These are phyloP conservation scores for Ameiurus melas DNA, from an alignment of 2,113 vertebrate species.

Conservation along the genomic window DNA sequence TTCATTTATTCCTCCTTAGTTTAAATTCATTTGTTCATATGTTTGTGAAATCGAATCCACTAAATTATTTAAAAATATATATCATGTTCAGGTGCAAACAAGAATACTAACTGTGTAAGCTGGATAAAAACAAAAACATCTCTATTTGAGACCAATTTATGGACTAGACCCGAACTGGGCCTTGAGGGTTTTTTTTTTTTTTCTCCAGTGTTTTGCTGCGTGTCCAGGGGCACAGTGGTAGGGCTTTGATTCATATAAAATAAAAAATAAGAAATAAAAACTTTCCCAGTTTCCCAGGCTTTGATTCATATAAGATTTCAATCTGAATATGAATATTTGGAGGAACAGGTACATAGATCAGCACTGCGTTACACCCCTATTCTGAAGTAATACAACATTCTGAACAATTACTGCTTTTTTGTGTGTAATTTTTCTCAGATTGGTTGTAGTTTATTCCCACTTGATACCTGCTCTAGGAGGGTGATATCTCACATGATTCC, in stretches of 20 bases:
- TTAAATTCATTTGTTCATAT: not conserved
- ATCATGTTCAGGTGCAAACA: not conserved
- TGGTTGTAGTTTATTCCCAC: not conserved
- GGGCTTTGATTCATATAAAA: not conserved
- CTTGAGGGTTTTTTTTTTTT: not conserved
- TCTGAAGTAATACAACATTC: not conserved
- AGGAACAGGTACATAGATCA: not conserved
- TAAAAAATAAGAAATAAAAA: not conserved
- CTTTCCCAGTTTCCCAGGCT: not conserved
- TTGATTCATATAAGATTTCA: not conserved
- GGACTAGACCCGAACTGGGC: too few species aligned
- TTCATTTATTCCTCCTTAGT: not conserved
- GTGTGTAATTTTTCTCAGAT: not conserved
- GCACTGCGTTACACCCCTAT: not conserved
- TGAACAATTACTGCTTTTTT: not conserved
- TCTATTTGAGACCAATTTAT: not conserved
- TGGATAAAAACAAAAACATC: not conserved
- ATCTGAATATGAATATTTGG: not conserved
- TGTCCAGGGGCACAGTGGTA: not conserved
- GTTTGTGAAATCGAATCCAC: not conserved
- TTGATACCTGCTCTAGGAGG: not conserved
- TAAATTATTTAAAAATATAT: not conserved
- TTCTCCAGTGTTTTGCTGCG: not conserved
- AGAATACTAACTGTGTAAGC: not conserved
- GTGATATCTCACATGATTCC: constrained; percentile 7